phyloP scores from a whole-genome alignment of 2,113 vertebrate genomes.

The Brienomyrus brachyistius region DNA sequence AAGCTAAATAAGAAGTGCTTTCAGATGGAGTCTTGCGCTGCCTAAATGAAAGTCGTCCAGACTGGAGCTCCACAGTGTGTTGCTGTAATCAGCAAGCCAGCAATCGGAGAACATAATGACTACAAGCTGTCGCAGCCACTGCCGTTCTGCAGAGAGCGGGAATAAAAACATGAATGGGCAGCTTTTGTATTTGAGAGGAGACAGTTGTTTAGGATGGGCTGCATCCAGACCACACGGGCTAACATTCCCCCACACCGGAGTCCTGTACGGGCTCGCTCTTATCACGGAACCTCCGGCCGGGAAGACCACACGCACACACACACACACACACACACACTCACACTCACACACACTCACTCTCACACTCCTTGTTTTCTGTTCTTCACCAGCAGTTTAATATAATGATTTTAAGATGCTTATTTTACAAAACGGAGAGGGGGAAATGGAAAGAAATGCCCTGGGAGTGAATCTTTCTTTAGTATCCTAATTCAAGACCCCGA shows the following conservation, averaged over 20 bases:
- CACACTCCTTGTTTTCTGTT: background rate
- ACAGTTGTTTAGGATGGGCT: slow-evolving; percentile 43
- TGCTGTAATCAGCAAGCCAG: background rate
- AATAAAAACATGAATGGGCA: slow-evolving; percentile 19
- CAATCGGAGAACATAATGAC: slow-evolving; percentile 25
- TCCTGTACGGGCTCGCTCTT: background rate
- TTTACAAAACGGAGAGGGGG: background rate
- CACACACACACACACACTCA: background rate
- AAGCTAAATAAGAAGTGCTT: slow-evolving; percentile 1
- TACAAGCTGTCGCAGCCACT: slow-evolving; percentile 30
- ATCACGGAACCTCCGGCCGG: background rate
- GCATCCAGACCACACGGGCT: slow-evolving; percentile 41
- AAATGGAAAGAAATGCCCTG: background rate
- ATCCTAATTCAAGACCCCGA: background rate
- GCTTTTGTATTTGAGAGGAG: slow-evolving; percentile 34
- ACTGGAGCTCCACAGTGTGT: background rate
- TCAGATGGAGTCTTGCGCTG: background rate
- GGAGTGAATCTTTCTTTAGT: background rate
- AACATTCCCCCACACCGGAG: background rate
- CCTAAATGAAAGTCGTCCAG: background rate
- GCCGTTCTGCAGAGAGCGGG: slow-evolving; percentile 12
- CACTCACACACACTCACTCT: background rate
- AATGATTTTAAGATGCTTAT: background rate
- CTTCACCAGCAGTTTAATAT: background rate
- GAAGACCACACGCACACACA: background rate